These are phyloP conservation scores for Resseliella maxima DNA, from an alignment of 2,888 invertebrate genomes.

Conservation along the genomic window DNA sequence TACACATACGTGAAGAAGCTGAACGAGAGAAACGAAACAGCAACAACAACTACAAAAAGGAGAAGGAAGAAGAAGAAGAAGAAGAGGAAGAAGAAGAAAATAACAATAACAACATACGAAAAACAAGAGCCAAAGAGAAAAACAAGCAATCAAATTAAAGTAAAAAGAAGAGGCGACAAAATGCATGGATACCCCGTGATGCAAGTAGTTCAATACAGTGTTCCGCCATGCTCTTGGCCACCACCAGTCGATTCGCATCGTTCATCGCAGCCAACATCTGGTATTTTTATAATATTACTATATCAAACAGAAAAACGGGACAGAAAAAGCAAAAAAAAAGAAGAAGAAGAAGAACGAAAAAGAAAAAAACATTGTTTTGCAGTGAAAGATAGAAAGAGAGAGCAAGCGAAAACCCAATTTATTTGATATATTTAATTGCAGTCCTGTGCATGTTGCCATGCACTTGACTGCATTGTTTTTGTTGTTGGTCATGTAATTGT, in stretches of 20 bases:
- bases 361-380: not conserved
- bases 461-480: conserved; percentile 1
- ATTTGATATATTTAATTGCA: conserved; percentile 9
- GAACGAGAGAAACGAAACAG: not conserved
- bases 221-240: conserved; percentile 68
- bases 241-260: conserved; percentile 64
- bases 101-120: too few relatives aligned
- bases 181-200: conserved; percentile 76
- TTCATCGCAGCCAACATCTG: conserved; percentile 61
- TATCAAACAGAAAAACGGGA: not conserved
- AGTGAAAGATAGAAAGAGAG: not conserved
- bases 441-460: not conserved
- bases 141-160: conserved; percentile 14
- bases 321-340: not conserved
- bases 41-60: not conserved
- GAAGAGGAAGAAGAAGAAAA: not conserved
- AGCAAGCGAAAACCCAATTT: not conserved
- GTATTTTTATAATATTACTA: conserved; percentile 58
- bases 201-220: conserved; percentile 75
- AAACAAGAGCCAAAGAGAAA: too few relatives aligned
- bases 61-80: too few relatives aligned
- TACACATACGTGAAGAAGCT: not conserved
- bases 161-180: conserved; percentile 13
- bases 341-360: not conserved
- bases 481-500: not conserved